Percentiles rank a stretch among this genome's conserved stretches.
Conservation (phyloP, 2,888 invertebrate genomes). For the Hybos culiciformis region DNA sequence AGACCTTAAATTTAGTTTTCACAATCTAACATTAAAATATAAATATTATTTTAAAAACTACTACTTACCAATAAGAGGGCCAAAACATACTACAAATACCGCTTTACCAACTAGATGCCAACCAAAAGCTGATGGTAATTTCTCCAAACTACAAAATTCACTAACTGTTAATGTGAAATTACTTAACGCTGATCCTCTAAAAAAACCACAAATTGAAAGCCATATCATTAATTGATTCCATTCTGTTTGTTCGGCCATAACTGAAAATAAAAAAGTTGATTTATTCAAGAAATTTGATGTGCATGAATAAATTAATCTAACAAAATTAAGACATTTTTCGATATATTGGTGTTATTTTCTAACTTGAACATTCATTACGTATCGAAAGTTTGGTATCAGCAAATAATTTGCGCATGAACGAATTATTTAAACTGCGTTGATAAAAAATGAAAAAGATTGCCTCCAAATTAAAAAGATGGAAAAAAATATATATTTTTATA, state of each 20-base stretch:
- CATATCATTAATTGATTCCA: slow-evolving; percentile 54
- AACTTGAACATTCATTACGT: no score
- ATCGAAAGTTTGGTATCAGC: no score
- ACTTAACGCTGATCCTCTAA: slow-evolving; percentile 62
- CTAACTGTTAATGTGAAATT: slow-evolving; percentile 68
- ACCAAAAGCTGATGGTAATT: slow-evolving; percentile 62
- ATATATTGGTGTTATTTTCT: no score
- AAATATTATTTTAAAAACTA: not conserved
- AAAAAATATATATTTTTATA: not conserved
- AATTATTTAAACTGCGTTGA: no score
- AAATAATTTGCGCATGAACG: no score
- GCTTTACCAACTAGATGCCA: slow-evolving; percentile 66
- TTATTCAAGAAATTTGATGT: no score
- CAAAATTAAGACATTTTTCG: slow-evolving; percentile 7
- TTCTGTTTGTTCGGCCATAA: slow-evolving; percentile 57
- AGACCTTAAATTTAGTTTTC: not conserved
- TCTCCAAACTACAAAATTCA: slow-evolving; percentile 58
- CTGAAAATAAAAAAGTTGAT: slow-evolving; percentile 37
- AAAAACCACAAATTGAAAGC: slow-evolving; percentile 63
- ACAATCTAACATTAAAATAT: not conserved
- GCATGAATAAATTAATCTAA: not conserved
- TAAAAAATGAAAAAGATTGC: no score
- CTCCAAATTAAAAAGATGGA: no score
- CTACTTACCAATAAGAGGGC: slow-evolving; percentile 51
- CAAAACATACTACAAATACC: slow-evolving; percentile 51